Base-by-base conservation (phyloP, 2,888 invertebrate genomes). In the Opisthograptis luteolata region DNA sequence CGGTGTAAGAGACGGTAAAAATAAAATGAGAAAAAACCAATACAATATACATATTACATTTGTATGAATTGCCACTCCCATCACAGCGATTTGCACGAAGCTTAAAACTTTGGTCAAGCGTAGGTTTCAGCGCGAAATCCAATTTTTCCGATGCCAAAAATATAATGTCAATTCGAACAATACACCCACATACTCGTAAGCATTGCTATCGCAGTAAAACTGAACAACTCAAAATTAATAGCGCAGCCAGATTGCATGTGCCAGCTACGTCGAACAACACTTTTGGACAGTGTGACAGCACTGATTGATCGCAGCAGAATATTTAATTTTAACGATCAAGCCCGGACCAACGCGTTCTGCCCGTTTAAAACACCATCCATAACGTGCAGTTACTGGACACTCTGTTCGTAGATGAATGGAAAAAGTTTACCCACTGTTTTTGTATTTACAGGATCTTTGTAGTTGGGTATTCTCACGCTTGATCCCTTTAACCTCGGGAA, bases 301-400 rank as follows among this genome's bases (percentile, higher is more conserved):
- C 19, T 64, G 62, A 64, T 64, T 58, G 64, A 64, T 64, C 41
- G 46, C 45, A 41, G 36, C 35, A 32, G 56, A 60, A 58, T 55
- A 53, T 57, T 59, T 56, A 59, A 59, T 58, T 58, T 62, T 62
- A 62, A 62, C 54, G 54, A 58, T 51, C 45, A 40, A 5, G 24
- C 24, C 13, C 13, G 20, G 19, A 40, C 24, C 44, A 10, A 35
- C 40, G 15, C 37, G 25, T 27, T 28, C 32, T 32, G 27, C 7
- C 31, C 60, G 47, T 49, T 62, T 60, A 55, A 55, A 60, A 52
- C 28, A 39, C 43, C 55, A 60, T 61, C 61, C 54, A 58, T 58
- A 55, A 58, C 52, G 42, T 25, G 41, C 43, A 42, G 41, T 51
- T 48, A 45, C 53, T 45, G 43, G 25, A 1, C 43, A 43, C 9